These are phyloP conservation scores for Archivesica marissinica DNA, from an alignment of 1,140 invertebrate species.

Conservation along the genomic window DNA sequence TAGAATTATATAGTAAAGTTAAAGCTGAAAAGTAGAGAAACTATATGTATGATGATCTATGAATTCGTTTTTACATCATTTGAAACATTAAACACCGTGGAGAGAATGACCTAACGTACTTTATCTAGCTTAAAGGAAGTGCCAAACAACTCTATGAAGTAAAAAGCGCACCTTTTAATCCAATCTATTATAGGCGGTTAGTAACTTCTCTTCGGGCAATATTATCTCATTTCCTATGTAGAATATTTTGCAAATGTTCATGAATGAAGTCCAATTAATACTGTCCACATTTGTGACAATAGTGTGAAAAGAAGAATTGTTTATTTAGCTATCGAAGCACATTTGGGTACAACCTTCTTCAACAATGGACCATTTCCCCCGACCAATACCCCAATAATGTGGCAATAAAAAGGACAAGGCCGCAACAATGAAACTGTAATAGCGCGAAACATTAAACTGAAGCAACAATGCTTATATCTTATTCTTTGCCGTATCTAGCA, in stretches of 20 bases:
- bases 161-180: neutral
- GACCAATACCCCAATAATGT: slow-evolving; percentile 39
- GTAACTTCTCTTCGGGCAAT: slow-evolving; percentile 9
- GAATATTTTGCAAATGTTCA: slow-evolving; percentile 16
- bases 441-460: neutral
- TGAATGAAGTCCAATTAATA: slow-evolving; percentile 51
- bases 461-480: slow-evolving; percentile 21
- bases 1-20: too few species aligned
- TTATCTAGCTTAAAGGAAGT: neutral
- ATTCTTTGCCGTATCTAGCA: slow-evolving; percentile 24
- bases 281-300: slow-evolving; percentile 19
- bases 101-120: too few species aligned
- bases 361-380: slow-evolving; percentile 29
- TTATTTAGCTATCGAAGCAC: slow-evolving; percentile 51
- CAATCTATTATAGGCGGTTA: neutral
- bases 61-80: too few species aligned
- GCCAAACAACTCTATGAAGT: neutral
- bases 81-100: too few species aligned
- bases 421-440: slow-evolving; percentile 16
- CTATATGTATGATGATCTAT: too few species aligned
- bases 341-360: slow-evolving; percentile 9
- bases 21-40: too few species aligned
- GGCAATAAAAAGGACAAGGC: slow-evolving; percentile 41
- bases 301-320: slow-evolving; percentile 34
- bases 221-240: slow-evolving; percentile 34